Percentiles rank a stretch among this genome's conserved stretches.
phyloP scores from a whole-genome alignment of 2,113 vertebrate genomes.

The Raphicerus campestris region DNA sequence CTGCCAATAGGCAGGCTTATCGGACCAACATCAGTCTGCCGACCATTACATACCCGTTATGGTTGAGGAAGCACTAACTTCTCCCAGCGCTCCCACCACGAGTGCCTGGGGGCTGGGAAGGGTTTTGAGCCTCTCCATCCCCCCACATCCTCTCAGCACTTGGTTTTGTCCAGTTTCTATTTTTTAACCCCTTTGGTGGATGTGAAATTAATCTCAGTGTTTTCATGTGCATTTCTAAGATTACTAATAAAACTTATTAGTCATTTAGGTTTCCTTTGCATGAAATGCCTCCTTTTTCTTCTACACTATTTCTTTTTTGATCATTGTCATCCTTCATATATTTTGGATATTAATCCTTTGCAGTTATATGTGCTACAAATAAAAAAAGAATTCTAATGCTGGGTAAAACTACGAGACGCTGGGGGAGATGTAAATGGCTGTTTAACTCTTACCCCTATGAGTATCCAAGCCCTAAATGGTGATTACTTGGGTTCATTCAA shows the following conservation, averaged over 20 bases:
- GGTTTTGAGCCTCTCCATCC: background rate
- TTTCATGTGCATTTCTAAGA: background rate
- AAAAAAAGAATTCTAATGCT: background rate
- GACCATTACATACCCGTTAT: background rate
- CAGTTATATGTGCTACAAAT: background rate
- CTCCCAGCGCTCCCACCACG: background rate
- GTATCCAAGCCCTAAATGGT: background rate
- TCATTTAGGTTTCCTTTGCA: background rate
- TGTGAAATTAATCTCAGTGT: background rate
- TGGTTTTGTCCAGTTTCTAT: background rate
- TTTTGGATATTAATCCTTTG: background rate
- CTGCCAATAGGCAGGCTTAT: background rate
- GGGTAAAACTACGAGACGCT: background rate
- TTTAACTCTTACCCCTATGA: background rate
- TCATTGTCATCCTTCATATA: background rate
- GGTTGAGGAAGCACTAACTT: background rate
- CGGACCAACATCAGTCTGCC: accelerated
- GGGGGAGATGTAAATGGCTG: background rate
- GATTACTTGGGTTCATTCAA: background rate
- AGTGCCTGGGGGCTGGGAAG: background rate
- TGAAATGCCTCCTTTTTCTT: background rate
- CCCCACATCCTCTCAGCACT: background rate
- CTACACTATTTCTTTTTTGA: background rate
- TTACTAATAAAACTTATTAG: background rate
- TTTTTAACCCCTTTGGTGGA: background rate